Percentiles rank a stretch among this genome's conserved stretches.
Evolutionary conservation across 2,113 vertebrate species (phyloP).

Genomic region (Felis chaus): DNA sequence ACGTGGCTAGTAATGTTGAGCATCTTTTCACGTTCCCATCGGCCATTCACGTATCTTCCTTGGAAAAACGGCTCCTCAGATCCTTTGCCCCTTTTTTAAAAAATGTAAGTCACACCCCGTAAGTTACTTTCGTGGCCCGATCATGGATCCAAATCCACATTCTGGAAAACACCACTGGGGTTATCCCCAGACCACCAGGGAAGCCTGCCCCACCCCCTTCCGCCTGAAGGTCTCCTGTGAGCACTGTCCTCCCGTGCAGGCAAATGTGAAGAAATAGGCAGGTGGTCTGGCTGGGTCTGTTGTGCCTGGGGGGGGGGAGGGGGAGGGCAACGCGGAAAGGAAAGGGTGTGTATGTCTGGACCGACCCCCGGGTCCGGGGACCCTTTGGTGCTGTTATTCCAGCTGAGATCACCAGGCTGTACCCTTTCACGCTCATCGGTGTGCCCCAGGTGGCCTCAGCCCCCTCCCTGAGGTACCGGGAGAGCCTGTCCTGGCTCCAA

Average conservation of each 20-base stretch:
- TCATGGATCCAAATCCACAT: neutral
- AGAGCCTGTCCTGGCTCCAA: neutral
- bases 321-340: rapidly evolving
- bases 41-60: neutral
- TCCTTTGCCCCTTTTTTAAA: neutral
- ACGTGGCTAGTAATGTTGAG: neutral
- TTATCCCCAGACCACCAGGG: too few relatives aligned
- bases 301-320: too few relatives aligned
- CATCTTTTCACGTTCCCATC: neutral
- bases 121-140: neutral
- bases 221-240: rapidly evolving
- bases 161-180: neutral
- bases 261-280: neutral
- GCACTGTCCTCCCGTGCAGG: neutral
- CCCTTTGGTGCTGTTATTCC: too few relatives aligned
- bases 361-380: neutral
- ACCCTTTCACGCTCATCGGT: neutral
- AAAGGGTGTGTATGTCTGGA: neutral
- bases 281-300: neutral
- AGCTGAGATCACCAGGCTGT: neutral
- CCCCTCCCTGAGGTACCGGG: neutral
- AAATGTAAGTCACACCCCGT: neutral
- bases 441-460: neutral
- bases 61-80: neutral
- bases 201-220: too few relatives aligned